These are phyloP conservation scores for Penelope pileata DNA, from an alignment of 2,113 vertebrate genomes.

Conservation along the genomic window DNA sequence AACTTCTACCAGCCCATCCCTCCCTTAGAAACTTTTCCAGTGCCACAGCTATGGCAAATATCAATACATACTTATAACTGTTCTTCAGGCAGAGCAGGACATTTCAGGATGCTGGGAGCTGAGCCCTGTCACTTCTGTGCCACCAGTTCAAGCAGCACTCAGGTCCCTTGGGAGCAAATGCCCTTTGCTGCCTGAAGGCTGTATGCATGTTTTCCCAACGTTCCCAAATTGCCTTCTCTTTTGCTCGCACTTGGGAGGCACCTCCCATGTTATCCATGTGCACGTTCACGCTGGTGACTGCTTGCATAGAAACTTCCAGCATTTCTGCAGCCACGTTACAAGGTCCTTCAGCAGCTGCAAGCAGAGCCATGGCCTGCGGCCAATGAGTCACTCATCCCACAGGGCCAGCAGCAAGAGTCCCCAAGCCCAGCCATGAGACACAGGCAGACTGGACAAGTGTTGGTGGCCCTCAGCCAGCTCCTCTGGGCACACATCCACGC, in stretches of 20 bases:
- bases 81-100: background rate
- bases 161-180: background rate
- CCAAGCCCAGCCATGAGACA: rapidly evolving
- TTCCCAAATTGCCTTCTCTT: background rate
- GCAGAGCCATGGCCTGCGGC: rapidly evolving
- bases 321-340: background rate
- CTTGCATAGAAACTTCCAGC: background rate
- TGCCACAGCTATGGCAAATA: background rate
- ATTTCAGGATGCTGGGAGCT: background rate
- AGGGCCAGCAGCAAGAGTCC: background rate
- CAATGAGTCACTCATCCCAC: rapidly evolving
- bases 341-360: background rate
- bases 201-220: background rate
- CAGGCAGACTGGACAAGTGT: rapidly evolving
- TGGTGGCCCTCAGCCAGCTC: background rate
- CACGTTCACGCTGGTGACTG: background rate
- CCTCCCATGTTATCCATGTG: background rate
- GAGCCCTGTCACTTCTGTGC: background rate
- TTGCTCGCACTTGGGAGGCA: background rate
- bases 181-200: background rate
- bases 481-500: background rate
- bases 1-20: background rate
- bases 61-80: background rate
- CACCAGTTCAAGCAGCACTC: background rate
- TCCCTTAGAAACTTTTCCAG: background rate